Evolutionary conservation across 2,888 invertebrate genomes (phyloP).

Genomic region (Orthonevra nobilis): DNA sequence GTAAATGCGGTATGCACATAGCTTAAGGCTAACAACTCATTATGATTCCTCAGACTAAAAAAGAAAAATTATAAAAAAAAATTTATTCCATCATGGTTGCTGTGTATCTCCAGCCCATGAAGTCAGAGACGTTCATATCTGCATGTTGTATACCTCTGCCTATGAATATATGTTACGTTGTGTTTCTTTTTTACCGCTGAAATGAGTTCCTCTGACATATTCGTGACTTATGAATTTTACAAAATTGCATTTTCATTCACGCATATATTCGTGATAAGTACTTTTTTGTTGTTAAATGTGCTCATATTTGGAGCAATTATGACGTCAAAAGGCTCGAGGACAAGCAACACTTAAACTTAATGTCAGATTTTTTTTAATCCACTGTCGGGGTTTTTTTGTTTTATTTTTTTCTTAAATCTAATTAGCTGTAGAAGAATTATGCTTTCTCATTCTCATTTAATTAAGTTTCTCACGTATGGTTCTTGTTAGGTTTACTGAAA

Average conservation of each 20-base stretch:
- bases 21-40: conserved; percentile 73
- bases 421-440: conserved; percentile 36
- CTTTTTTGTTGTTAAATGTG: conserved; percentile 29
- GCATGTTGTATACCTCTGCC: neutral
- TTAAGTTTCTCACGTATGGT: conserved; percentile 45
- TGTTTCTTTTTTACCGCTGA: conserved; percentile 36
- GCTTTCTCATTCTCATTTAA: conserved; percentile 34
- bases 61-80: conserved; percentile 21
- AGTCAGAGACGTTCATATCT: conserved; percentile 22
- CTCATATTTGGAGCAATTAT: conserved; percentile 75
- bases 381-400: conserved; percentile 5
- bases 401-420: conserved; percentile 37
- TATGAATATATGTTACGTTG: conserved; percentile 45
- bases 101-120: conserved; percentile 15
- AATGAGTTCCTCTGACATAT: conserved; percentile 61
- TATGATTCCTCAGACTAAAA: conserved; percentile 69
- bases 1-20: conserved; percentile 72
- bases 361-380: too few relatives aligned
- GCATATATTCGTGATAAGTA: conserved; percentile 63
- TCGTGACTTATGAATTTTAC: conserved; percentile 72
- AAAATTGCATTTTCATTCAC: conserved; percentile 69
- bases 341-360: conserved; percentile 38
- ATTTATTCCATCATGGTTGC: conserved; percentile 52
- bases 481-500: too few relatives aligned
- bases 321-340: conserved; percentile 76